A percentile compares a stretch with the other conserved stretches of the same genome.
phyloP scores from a whole-genome alignment of 2,113 vertebrate species.

The Phalacrocorax aristotelis region DNA sequence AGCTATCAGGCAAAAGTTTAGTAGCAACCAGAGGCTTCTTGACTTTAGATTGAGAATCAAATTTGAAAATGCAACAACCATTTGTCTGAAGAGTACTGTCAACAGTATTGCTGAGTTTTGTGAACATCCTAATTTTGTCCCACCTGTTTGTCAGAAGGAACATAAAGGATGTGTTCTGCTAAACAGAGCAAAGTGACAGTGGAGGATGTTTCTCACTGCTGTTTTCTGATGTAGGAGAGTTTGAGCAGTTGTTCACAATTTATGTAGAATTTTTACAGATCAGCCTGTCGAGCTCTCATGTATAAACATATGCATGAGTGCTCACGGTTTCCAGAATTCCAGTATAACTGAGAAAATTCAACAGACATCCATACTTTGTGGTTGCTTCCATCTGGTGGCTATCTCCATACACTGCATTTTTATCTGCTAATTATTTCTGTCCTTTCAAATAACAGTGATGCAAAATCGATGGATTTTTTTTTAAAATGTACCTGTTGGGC shows the following conservation, averaged over 20 bases:
- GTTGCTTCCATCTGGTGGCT: background rate
- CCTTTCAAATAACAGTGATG: background rate
- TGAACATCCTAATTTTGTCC: background rate
- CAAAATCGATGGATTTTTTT: background rate
- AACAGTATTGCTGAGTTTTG: background rate
- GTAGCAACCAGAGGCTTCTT: background rate
- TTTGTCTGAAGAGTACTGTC: background rate
- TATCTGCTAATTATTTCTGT: background rate
- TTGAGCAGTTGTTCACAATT: background rate
- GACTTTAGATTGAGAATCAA: background rate
- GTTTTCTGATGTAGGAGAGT: background rate
- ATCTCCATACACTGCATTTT: background rate
- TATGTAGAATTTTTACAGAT: background rate
- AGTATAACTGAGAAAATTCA: background rate
- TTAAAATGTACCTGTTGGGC: background rate
- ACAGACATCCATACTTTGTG: background rate
- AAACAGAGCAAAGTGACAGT: background rate
- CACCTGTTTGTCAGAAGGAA: background rate
- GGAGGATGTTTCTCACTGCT: background rate
- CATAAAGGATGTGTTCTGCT: background rate
- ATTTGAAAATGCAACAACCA: background rate
- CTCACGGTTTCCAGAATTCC: background rate
- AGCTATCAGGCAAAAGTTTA: background rate
- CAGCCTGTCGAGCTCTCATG: background rate
- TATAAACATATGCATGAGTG: background rate